A percentile compares a stretch with the other conserved stretches of the same genome.
Conservation (phyloP, 2,888 invertebrate genomes). For the Boloria euphrosyne region DNA sequence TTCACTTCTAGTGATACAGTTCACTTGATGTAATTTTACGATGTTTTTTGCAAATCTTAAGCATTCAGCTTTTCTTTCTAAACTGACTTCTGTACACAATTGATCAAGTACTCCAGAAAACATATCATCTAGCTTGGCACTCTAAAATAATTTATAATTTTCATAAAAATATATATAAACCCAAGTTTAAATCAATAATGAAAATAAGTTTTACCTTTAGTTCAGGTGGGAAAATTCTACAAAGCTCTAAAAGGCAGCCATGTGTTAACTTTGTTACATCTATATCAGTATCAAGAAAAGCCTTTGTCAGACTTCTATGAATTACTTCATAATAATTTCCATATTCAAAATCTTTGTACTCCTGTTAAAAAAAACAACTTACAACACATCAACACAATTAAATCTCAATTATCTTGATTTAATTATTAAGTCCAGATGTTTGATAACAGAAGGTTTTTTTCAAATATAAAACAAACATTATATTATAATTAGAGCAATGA, state of each 20-base stretch:
- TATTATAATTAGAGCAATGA: too few species aligned
- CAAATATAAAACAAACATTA: too few species aligned
- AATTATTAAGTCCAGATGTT: too few species aligned
- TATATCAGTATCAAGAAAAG: constrained; percentile 56
- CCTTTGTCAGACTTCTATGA: constrained; percentile 57
- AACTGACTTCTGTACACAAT: constrained; percentile 60
- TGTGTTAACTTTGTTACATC: constrained; percentile 56
- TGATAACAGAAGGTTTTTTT: too few species aligned
- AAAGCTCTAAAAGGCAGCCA: constrained; percentile 53
- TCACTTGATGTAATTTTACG: constrained; percentile 57
- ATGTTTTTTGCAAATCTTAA: constrained; percentile 57
- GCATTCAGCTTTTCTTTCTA: constrained; percentile 61
- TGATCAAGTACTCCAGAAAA: constrained; percentile 58
- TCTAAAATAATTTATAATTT: constrained; percentile 50
- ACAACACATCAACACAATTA: too few species aligned
- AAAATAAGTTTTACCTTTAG: constrained; percentile 53
- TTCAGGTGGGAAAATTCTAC: constrained; percentile 53
- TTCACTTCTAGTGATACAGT: constrained; percentile 57
- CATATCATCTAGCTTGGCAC: constrained; percentile 56
- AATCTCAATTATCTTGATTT: too few species aligned
- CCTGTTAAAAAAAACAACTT: constrained; percentile 32
- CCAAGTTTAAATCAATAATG: not conserved
- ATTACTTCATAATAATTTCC: constrained; percentile 75
- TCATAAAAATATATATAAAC: not conserved
- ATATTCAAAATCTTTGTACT: constrained; percentile 50